Evolutionary conservation across 2,113 vertebrate genomes (phyloP).

Genomic region (Felis chaus): DNA sequence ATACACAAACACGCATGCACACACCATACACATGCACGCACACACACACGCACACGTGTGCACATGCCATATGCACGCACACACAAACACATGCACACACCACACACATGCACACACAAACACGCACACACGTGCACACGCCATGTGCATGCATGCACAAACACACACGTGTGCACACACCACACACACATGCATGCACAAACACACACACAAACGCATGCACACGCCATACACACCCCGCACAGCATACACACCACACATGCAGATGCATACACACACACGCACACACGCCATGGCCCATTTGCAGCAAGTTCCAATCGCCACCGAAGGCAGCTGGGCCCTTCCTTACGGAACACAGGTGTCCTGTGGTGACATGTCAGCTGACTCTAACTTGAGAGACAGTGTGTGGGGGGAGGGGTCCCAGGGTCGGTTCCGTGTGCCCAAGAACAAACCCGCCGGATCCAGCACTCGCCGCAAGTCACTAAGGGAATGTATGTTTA

Average conservation of each 20-base stretch:
- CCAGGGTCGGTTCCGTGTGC: background rate
- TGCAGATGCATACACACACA: too few species aligned
- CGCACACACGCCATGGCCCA: background rate
- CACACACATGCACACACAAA: too few species aligned
- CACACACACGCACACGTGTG: accelerated
- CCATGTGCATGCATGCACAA: too few species aligned
- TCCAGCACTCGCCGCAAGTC: accelerated
- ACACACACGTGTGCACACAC: background rate
- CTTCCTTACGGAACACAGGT: too few species aligned
- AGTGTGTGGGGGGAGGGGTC: accelerated
- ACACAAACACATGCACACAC: background rate
- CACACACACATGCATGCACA: too few species aligned
- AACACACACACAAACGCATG: background rate
- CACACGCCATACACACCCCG: background rate
- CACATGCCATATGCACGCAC: too few species aligned
- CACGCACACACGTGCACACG: too few species aligned
- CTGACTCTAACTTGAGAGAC: background rate
- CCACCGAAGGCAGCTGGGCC: background rate
- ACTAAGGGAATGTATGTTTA: accelerated
- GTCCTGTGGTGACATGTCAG: too few species aligned
- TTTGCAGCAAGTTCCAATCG: background rate
- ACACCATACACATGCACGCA: too few species aligned
- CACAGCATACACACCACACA: too few species aligned
- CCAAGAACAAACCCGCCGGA: background rate
- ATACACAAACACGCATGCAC: accelerated